Evolutionary conservation across 2,797 vertebrate genomes (phyloP).

Genomic region (Sebastes taczanowskii): DNA sequence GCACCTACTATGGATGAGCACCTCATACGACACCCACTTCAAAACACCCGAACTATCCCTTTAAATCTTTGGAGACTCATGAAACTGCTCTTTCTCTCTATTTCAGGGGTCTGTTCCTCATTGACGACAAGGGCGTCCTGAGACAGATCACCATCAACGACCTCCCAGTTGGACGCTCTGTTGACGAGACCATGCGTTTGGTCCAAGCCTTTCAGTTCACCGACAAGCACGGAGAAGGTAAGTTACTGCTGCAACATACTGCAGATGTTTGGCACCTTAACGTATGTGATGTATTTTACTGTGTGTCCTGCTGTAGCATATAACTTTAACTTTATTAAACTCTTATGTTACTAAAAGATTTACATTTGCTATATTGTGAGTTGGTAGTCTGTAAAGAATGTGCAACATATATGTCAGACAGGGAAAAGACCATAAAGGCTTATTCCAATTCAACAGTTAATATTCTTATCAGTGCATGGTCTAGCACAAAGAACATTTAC

Average conservation of each 20-base stretch:
- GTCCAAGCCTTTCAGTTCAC: conserved; percentile 99
- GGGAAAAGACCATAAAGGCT: neutral
- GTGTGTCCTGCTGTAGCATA: neutral
- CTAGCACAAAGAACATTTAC: neutral
- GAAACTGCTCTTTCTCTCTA: neutral
- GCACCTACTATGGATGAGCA: neutral
- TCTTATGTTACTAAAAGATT: neutral
- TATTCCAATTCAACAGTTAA: neutral
- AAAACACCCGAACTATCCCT: neutral
- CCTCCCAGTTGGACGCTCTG: conserved; percentile 94
- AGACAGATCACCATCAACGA: conserved; percentile 98
- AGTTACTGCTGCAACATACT: neutral
- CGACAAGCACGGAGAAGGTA: conserved; percentile 98
- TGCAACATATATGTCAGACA: neutral
- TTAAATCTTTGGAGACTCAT: neutral
- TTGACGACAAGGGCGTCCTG: conserved; percentile 93
- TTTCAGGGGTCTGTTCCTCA: conserved; percentile 94
- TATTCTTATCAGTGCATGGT: neutral
- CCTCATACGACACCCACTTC: neutral
- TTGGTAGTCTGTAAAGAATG: too few species aligned
- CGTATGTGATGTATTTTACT: neutral
- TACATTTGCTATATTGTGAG: too few species aligned
- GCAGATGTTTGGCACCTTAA: neutral
- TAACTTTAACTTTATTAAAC: neutral
- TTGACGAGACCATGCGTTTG: conserved; percentile 94